Conservation (phyloP, 2,113 vertebrate genomes). For the Oceanodroma tethys region DNA sequence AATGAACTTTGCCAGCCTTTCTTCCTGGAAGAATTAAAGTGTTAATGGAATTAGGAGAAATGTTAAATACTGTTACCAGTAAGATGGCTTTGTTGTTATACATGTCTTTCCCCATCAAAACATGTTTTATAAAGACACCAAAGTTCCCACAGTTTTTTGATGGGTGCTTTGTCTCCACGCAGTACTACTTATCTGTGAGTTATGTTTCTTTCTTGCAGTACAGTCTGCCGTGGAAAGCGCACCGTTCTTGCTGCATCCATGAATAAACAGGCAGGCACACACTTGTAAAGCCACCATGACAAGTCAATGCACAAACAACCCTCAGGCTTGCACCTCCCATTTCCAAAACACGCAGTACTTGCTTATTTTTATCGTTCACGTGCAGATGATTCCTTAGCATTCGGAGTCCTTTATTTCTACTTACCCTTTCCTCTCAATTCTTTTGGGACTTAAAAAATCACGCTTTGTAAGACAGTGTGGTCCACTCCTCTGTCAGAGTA, state of each 20-base stretch:
- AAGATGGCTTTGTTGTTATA: not conserved
- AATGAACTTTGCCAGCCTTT: constrained; percentile 2
- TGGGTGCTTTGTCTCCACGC: not conserved
- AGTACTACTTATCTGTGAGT: not conserved
- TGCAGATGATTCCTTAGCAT: not conserved
- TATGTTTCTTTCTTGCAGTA: not conserved
- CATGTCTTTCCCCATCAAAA: constrained; percentile 4
- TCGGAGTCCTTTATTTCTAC: not conserved
- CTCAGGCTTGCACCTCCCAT: constrained; percentile 5
- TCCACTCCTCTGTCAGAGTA: not conserved
- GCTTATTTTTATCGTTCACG: constrained; percentile 3
- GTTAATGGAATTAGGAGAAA: constrained; percentile 25
- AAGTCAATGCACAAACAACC: constrained; percentile 33
- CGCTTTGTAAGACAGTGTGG: not conserved
- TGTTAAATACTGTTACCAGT: not conserved
- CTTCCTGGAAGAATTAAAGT: constrained; percentile 5
- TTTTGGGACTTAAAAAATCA: not conserved
- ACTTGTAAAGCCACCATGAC: constrained; percentile 43
- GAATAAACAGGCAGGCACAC: constrained; percentile 36
- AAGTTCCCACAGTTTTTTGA: constrained; percentile 9
- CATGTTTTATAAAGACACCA: not conserved
- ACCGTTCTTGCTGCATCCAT: not conserved
- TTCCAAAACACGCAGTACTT: not conserved
- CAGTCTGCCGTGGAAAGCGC: not conserved
- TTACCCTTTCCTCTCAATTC: not conserved